These are phyloP conservation scores for Clivina fossor DNA, from an alignment of 2,888 invertebrate genomes.

Conservation along the genomic window DNA sequence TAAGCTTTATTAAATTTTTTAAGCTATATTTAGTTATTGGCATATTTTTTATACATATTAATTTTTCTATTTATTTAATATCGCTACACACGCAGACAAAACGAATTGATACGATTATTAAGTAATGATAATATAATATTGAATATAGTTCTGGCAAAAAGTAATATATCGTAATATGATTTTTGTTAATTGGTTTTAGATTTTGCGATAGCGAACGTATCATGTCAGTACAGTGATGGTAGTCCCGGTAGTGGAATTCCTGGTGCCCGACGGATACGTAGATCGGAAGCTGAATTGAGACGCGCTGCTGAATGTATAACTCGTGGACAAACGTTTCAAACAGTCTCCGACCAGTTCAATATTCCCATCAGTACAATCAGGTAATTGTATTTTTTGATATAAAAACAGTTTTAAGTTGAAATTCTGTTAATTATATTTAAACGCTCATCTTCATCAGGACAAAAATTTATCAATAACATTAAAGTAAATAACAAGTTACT, in stretches of 20 bases:
- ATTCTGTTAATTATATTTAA: too few species aligned
- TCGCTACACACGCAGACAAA: neutral
- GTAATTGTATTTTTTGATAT: too few species aligned
- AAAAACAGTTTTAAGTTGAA: too few species aligned
- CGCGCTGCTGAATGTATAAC: slow-evolving; percentile 84
- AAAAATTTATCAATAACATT: too few species aligned
- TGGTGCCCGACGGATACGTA: slow-evolving; percentile 64
- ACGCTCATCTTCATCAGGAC: too few species aligned
- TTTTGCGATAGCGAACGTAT: slow-evolving; percentile 28
- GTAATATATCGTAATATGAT: too few species aligned
- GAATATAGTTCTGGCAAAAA: too few species aligned
- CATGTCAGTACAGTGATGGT: slow-evolving; percentile 27
- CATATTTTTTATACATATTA: too few species aligned
- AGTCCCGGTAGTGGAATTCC: slow-evolving; percentile 44
- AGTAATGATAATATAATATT: neutral
- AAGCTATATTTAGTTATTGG: too few species aligned
- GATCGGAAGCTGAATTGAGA: slow-evolving; percentile 75
- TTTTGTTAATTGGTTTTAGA: neutral
- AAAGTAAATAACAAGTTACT: too few species aligned
- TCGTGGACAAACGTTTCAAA: slow-evolving; percentile 85
- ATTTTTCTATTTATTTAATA: too few species aligned
- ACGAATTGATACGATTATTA: neutral
- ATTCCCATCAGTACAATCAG: slow-evolving; percentile 85
- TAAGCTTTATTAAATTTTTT: too few species aligned
- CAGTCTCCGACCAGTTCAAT: slow-evolving; percentile 82